These are phyloP conservation scores for Coremacera marginata DNA, from an alignment of 2,888 invertebrate genomes.

Conservation along the genomic window DNA sequence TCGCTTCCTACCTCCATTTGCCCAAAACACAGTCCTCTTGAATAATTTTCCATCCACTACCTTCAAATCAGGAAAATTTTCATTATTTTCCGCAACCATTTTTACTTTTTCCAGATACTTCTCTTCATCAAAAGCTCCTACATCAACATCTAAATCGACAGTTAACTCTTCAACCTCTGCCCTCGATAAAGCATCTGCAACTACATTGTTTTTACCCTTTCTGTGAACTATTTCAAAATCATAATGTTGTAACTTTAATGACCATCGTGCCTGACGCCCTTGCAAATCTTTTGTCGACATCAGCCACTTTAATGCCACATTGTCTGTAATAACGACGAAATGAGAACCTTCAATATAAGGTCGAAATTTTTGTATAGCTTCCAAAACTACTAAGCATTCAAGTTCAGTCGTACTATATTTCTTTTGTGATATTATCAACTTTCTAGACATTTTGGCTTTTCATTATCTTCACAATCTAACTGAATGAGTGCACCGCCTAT, in stretches of 20 bases:
- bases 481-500: too few relatives aligned
- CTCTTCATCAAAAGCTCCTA: not conserved
- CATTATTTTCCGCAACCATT: not conserved
- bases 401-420: too few relatives aligned
- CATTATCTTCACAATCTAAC: too few relatives aligned
- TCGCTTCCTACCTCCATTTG: not conserved
- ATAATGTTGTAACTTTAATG: not conserved
- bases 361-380: not conserved
- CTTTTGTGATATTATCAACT: too few relatives aligned
- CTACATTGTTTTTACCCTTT: not conserved
- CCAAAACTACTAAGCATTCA: not conserved
- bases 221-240: not conserved
- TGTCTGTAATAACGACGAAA: not conserved
- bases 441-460: too few relatives aligned
- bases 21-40: not conserved
- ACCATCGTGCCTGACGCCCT: not conserved
- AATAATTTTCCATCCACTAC: not conserved
- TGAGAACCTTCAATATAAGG: not conserved
- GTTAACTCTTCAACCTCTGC: not conserved
- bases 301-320: not conserved
- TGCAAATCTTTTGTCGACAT: not conserved
- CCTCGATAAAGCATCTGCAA: not conserved
- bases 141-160: not conserved
- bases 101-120: not conserved
- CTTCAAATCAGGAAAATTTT: slow-evolving; percentile 4